Conservation (phyloP, 53 echinoderm and acorn worm species). For the Hippasteria phrygiana region DNA sequence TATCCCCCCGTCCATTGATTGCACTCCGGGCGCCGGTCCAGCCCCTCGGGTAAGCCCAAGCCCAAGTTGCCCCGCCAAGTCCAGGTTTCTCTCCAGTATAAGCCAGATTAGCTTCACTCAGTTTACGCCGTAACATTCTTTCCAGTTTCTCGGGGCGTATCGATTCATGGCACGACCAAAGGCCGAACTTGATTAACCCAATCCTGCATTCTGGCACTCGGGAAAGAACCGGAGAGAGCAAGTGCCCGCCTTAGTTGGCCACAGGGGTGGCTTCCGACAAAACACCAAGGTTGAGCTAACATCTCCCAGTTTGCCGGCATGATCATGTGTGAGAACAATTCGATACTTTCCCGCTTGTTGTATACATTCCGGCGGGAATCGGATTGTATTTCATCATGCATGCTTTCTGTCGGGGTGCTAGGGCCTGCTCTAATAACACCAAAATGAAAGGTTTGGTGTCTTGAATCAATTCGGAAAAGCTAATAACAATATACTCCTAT, state of each 20-base stretch:
- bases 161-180: neutral
- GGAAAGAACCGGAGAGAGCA: neutral
- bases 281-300: constrained; percentile 26
- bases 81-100: neutral
- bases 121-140: constrained; percentile 37
- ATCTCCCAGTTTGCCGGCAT: constrained; percentile 1
- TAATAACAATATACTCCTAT: no score
- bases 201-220: neutral
- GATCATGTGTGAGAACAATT: constrained; percentile 17
- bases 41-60: neutral
- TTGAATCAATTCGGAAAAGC: constrained; percentile 5
- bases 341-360: constrained; percentile 21
- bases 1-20: constrained; percentile 18
- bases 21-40: neutral
- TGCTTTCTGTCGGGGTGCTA: neutral
- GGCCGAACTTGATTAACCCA: neutral
- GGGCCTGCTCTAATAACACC: constrained; percentile 8
- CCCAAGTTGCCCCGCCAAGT: constrained; percentile 11
- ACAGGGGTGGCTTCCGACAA: neutral
- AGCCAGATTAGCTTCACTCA: constrained; percentile 27
- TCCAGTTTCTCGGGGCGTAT: constrained; percentile 6
- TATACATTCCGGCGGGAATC: constrained; percentile 10
- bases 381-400: constrained; percentile 49
- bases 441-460: constrained; percentile 1
- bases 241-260: neutral